These are phyloP conservation scores for Astropecten irregularis DNA, from an alignment of 53 echinoderm and acorn worm genomes.

Conservation along the genomic window DNA sequence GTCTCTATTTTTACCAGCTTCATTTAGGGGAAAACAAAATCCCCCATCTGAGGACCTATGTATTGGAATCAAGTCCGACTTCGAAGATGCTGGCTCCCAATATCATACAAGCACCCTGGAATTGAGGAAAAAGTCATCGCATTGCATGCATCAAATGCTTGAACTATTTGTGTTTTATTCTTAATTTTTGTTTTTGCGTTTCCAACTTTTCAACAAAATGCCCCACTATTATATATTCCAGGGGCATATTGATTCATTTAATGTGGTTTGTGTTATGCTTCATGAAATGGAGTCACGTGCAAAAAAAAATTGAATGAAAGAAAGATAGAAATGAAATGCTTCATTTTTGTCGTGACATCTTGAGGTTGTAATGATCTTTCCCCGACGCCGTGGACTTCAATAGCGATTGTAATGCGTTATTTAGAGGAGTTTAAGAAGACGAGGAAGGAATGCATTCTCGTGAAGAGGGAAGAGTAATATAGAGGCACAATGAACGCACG, in stretches of 20 bases:
- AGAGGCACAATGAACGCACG: too few species aligned
- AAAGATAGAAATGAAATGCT: background rate
- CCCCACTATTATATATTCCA: too few species aligned
- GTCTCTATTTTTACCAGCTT: background rate
- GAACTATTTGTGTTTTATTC: background rate
- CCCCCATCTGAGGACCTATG: background rate
- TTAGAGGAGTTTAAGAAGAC: too few species aligned
- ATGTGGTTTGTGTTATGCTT: conserved; percentile 20
- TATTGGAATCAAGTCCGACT: background rate
- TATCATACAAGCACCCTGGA: too few species aligned
- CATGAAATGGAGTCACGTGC: conserved; percentile 13
- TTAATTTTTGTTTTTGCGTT: background rate
- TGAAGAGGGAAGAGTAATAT: too few species aligned
- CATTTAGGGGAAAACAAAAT: too few species aligned
- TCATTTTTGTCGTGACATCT: background rate
- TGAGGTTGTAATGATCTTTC: too few species aligned
- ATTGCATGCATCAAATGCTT: background rate
- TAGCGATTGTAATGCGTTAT: background rate
- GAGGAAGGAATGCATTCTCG: too few species aligned
- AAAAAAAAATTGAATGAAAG: background rate
- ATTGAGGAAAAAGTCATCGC: too few species aligned
- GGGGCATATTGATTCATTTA: too few species aligned
- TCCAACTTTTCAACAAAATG: too few species aligned
- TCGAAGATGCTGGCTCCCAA: background rate
- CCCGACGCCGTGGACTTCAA: background rate